phyloP scores from a whole-genome alignment of 2,797 vertebrate genomes.

The Harpagifer antarcticus region DNA sequence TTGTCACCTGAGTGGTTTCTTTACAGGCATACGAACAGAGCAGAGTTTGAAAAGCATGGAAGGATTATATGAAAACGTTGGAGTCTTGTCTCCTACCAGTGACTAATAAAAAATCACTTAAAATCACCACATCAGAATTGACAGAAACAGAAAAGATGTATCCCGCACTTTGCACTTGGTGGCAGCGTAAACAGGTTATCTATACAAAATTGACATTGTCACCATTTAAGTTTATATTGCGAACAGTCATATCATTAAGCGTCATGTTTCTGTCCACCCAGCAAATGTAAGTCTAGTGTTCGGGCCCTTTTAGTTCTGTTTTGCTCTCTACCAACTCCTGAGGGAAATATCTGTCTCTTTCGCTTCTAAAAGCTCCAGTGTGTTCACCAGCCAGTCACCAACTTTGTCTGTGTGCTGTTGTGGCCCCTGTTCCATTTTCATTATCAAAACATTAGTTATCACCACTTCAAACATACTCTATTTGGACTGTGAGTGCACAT shows the following conservation, averaged over 20 bases:
- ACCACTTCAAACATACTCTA: background rate
- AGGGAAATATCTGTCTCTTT: background rate
- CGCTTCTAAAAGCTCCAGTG: background rate
- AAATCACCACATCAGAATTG: background rate
- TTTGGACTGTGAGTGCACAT: background rate
- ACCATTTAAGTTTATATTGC: background rate
- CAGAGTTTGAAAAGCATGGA: conserved; percentile 12
- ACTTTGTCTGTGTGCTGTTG: background rate
- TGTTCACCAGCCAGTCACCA: background rate
- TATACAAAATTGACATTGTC: background rate
- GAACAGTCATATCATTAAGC: background rate
- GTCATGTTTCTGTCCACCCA: background rate
- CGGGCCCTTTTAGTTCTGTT: background rate
- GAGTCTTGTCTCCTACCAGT: background rate
- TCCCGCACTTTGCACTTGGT: background rate
- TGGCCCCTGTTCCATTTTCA: background rate
- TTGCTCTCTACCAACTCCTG: too few relatives aligned
- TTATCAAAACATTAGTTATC: background rate
- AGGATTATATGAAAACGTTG: conserved; percentile 6
- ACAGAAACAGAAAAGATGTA: background rate
- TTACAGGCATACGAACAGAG: conserved; percentile 26
- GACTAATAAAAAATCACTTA: background rate
- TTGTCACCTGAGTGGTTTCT: conserved; percentile 50
- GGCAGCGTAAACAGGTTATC: background rate
- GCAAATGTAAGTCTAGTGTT: background rate